phyloP scores from a whole-genome alignment of 2,797 vertebrate species.

The Aeoliscus strigatus region DNA sequence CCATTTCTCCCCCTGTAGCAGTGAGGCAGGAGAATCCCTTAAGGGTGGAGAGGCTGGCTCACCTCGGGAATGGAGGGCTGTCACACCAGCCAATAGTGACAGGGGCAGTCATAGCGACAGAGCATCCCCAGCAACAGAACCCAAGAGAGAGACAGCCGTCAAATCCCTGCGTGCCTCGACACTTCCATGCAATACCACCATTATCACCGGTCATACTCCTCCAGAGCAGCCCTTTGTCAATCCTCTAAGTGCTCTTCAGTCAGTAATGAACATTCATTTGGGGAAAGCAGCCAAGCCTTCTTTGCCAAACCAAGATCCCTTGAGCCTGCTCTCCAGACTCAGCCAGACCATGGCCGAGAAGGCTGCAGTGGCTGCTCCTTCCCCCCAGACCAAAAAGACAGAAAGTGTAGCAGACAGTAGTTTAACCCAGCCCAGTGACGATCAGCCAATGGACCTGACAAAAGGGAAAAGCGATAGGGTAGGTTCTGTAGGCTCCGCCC shows the following conservation, averaged over 20 bases:
- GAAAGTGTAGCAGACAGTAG: constrained; percentile 75
- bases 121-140: constrained; percentile 70
- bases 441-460: constrained; percentile 98
- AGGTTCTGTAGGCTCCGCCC: constrained; percentile 81
- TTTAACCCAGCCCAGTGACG: constrained; percentile 86
- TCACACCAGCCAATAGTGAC: constrained; percentile 81
- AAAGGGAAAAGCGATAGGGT: constrained; percentile 92
- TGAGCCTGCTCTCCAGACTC: constrained; percentile 98
- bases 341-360: constrained; percentile 97
- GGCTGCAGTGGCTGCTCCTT: constrained; percentile 87
- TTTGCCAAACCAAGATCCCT: constrained; percentile 89
- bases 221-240: constrained; percentile 96
- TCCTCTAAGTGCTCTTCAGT: constrained; percentile 96
- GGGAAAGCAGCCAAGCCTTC: constrained; percentile 97
- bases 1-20: constrained; percentile 80
- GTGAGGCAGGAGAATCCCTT: constrained; percentile 80
- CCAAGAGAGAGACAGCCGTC: constrained; percentile 63
- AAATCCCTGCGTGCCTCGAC: constrained; percentile 73
- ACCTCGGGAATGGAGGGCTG: constrained; percentile 76
- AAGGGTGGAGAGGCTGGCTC: constrained; percentile 74
- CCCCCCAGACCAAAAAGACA: constrained; percentile 84
- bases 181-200: constrained; percentile 84
- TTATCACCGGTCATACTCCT: constrained; percentile 89
- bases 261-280: constrained; percentile 98
- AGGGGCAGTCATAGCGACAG: constrained; percentile 76